A percentile compares a stretch with the other conserved stretches of the same genome.
phyloP scores from a whole-genome alignment of 2,113 vertebrate genomes.

The Gavialis gangeticus region DNA sequence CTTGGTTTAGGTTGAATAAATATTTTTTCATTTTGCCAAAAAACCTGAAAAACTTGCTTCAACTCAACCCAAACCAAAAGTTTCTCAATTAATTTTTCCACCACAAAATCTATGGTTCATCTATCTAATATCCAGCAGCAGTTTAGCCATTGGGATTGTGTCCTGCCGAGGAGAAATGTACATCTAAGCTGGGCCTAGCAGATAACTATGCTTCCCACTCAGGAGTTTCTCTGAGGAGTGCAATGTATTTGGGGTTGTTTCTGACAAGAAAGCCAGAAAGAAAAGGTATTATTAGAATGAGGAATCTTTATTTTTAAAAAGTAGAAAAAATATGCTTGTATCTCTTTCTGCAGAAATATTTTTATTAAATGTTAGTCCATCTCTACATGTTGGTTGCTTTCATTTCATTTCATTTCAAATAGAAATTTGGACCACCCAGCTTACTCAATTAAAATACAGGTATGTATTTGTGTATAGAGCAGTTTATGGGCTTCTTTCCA shows the following conservation, averaged over 20 bases:
- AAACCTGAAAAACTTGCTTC: too few species aligned
- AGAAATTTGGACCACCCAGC: not conserved
- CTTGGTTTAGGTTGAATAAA: too few species aligned
- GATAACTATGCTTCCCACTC: not conserved
- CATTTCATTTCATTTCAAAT: too few species aligned
- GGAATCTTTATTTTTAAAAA: not conserved
- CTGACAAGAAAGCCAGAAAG: not conserved
- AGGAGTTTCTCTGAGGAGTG: not conserved
- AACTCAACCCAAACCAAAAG: too few species aligned
- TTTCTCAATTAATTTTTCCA: too few species aligned
- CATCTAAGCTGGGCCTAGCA: not conserved
- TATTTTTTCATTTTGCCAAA: too few species aligned
- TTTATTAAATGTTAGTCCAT: not conserved
- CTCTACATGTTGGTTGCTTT: not conserved
- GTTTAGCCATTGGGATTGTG: too few species aligned
- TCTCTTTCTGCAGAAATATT: not conserved
- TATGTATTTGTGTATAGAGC: not conserved
- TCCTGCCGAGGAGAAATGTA: too few species aligned
- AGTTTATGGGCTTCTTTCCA: slow-evolving; percentile 14
- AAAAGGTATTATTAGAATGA: not conserved
- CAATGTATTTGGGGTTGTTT: not conserved
- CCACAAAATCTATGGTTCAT: too few species aligned
- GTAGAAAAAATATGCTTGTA: not conserved
- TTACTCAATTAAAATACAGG: not conserved
- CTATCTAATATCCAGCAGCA: too few species aligned